These are phyloP conservation scores for Tuta absoluta DNA, from an alignment of 2,888 invertebrate species.

Conservation along the genomic window DNA sequence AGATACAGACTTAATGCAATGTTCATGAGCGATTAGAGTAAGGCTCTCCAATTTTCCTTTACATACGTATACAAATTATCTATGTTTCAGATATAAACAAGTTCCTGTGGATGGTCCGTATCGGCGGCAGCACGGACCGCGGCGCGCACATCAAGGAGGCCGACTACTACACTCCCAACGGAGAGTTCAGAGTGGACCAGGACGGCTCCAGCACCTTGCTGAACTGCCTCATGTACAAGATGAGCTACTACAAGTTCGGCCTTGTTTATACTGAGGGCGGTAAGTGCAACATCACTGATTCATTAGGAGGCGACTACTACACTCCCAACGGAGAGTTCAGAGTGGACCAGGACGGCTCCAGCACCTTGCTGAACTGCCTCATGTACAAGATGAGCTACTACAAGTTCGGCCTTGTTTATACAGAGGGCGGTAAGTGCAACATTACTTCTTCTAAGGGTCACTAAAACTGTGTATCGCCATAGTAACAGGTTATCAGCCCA, in stretches of 20 bases:
- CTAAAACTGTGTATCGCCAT: too few species aligned
- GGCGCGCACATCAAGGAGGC: constrained; percentile 97
- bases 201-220: constrained; percentile 95
- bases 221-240: constrained; percentile 99
- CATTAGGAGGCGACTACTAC: constrained; percentile 61
- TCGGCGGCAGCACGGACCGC: constrained; percentile 97
- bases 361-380: too few species aligned
- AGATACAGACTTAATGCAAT: too few species aligned
- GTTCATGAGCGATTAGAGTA: too few species aligned
- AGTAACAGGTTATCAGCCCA: too few species aligned
- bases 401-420: constrained; percentile 97
- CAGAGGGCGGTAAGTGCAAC: constrained; percentile 88
- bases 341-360: too few species aligned
- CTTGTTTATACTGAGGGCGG: constrained; percentile 97
- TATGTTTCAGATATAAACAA: constrained; percentile 93
- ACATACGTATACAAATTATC: too few species aligned
- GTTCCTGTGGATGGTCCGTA: constrained; percentile 99
- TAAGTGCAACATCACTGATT: constrained; percentile 54
- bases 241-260: constrained; percentile 99
- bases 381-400: constrained; percentile 99
- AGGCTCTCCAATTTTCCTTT: too few species aligned
- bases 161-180: constrained; percentile 97
- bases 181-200: constrained; percentile 97
- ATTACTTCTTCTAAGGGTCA: too few species aligned
- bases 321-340: constrained; percentile 80